Base-by-base conservation (phyloP, 1,140 invertebrate genomes). In the Aradophagus sp. region DNA sequence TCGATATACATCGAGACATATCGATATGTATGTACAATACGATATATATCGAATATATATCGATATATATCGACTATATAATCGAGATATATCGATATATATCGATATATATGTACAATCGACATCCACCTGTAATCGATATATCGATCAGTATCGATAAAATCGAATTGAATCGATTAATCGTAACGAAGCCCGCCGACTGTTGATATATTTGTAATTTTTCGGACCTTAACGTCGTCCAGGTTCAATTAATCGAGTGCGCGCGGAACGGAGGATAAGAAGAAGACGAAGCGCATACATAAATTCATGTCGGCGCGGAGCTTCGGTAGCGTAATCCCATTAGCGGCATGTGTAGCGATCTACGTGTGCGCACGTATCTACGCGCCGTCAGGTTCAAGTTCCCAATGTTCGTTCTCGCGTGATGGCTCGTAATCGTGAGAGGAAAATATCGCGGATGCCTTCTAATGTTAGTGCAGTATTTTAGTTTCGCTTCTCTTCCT, bases 391-490 rank as follows among this genome's bases (percentile, higher is more conserved):
- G 69, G 67, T 71, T 66, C 53, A 75, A 69, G 53, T 62, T 75
- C 68, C 50, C 73, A 47, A 68, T 63, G 67, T 61, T 71, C 58
- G 62, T 63, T 67, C 67, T 74, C 73, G 61, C 71, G 66, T 71
- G 68, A 61, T 71, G 68, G 16, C 55, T 61, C 55, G 61, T 76
- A 75, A 77, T 79, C 70, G 74, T 70, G 75, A 69, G 77, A 77
- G 74, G 50, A 79, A 77, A 77, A 78, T 80, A 78, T 78, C 63
- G 47, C 69, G 69, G 59, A 75, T 74, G 61, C 55, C 69, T 72
- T 74, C 77, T 80, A 80, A 79, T 79, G 70, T 78, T 78, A 75
- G 76, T 70, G 38, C 65, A 38, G 74, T 79, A 78, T 80, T 78
- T 80, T 76, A 77, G 72, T 65, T 71, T 61, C 65, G 61, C 45